phyloP scores from a whole-genome alignment of 1,140 invertebrate genomes.

The Daktulosphaira vitifoliae region DNA sequence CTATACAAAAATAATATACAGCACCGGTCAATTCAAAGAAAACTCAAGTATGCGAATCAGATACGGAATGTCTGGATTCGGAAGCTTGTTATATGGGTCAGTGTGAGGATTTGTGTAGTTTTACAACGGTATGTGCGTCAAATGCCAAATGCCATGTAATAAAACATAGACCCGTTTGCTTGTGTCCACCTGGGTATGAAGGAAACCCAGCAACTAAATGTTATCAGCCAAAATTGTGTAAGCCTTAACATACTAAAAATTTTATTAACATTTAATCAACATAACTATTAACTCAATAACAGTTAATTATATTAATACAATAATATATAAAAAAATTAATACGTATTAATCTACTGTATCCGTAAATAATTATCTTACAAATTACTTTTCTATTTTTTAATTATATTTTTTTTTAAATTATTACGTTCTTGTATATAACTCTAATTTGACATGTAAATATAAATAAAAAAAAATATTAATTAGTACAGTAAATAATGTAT shows the following conservation, averaged over 20 bases:
- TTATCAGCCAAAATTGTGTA: slow-evolving; percentile 59
- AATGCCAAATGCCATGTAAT: slow-evolving; percentile 61
- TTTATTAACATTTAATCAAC: background rate
- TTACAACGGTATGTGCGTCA: slow-evolving; percentile 59
- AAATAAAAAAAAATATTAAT: background rate
- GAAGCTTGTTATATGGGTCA: slow-evolving; percentile 64
- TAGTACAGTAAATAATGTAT: background rate
- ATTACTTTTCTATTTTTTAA: too few relatives aligned
- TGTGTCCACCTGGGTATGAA: slow-evolving; percentile 61
- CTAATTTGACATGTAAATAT: too few relatives aligned
- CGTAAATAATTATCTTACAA: background rate
- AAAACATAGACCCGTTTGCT: slow-evolving; percentile 67
- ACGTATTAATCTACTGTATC: background rate
- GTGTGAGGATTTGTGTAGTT: slow-evolving; percentile 64
- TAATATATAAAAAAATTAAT: background rate
- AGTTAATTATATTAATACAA: background rate
- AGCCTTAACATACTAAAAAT: slow-evolving; percentile 43
- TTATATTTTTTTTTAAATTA: too few relatives aligned
- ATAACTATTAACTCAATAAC: background rate
- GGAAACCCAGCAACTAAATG: slow-evolving; percentile 67
- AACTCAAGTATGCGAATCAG: slow-evolving; percentile 60
- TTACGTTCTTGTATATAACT: too few relatives aligned
- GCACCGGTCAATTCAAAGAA: slow-evolving; percentile 56
- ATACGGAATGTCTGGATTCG: slow-evolving; percentile 62
- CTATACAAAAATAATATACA: slow-evolving; percentile 42